Evolutionary conservation across 1,140 invertebrate genomes (phyloP).

Genomic region (Aphidius ervi): DNA sequence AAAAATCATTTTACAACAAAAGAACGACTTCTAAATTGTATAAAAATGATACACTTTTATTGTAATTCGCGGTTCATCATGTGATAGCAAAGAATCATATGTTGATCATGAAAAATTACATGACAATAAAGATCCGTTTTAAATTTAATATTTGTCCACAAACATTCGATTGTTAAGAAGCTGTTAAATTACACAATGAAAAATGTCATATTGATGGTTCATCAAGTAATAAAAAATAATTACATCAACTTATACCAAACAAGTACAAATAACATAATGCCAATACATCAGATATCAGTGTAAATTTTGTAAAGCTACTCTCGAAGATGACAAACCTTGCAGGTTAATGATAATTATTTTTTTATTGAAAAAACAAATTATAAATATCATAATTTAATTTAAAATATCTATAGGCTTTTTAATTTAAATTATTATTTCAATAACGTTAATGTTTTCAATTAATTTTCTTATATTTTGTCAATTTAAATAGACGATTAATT

Average conservation of each 20-base stretch:
- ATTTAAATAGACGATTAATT: too few species aligned
- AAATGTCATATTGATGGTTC: slow-evolving; percentile 7
- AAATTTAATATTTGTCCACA: slow-evolving; percentile 36
- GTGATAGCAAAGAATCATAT: too few species aligned
- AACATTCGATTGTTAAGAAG: slow-evolving; percentile 34
- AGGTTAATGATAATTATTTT: slow-evolving; percentile 32
- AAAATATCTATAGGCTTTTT: background rate
- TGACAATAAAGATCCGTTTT: too few species aligned
- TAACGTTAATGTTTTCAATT: background rate
- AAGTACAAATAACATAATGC: background rate
- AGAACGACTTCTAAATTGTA: too few species aligned
- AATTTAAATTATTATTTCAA: background rate
- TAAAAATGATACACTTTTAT: too few species aligned
- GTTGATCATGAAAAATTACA: too few species aligned
- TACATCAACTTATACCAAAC: slow-evolving; percentile 12
- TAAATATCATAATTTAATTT: too few species aligned
- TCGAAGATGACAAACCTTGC: slow-evolving; percentile 35
- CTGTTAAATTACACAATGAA: slow-evolving; percentile 30
- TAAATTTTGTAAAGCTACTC: slow-evolving; percentile 31
- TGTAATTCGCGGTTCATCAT: too few species aligned
- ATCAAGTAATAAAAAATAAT: slow-evolving; percentile 2
- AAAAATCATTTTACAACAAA: too few species aligned
- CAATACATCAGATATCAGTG: slow-evolving; percentile 24
- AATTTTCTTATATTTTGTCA: slow-evolving; percentile 12
- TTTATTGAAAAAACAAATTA: too few species aligned